phyloP scores from a whole-genome alignment of 2,797 vertebrate genomes.

The Neosilurus mollespiculum region DNA sequence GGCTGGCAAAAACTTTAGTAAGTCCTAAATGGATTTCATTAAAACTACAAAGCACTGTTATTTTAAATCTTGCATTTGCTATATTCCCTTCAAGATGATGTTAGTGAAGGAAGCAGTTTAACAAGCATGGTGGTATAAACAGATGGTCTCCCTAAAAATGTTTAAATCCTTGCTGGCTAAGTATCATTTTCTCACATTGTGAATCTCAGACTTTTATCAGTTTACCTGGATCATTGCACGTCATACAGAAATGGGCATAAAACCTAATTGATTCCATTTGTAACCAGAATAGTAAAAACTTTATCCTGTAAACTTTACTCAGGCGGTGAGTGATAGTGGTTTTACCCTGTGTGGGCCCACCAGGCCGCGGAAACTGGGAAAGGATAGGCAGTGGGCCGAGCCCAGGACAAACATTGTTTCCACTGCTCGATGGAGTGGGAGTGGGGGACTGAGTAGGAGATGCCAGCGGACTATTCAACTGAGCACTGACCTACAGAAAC shows the following conservation, averaged over 20 bases:
- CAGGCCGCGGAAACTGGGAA: slow-evolving; percentile 88
- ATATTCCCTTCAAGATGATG: neutral
- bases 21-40: neutral
- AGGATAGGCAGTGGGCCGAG: slow-evolving; percentile 91
- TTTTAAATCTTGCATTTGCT: neutral
- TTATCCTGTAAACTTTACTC: neutral
- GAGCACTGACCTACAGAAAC: slow-evolving; percentile 80
- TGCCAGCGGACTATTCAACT: slow-evolving; percentile 88
- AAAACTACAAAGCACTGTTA: neutral
- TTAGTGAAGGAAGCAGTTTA: neutral
- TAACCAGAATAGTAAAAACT: neutral
- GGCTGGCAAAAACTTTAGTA: neutral
- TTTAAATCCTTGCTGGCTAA: neutral
- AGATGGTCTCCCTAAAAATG: neutral
- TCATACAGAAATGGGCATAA: neutral
- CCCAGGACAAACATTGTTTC: slow-evolving; percentile 89
- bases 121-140: neutral
- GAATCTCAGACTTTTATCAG: neutral
- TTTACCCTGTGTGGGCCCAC: slow-evolving; percentile 90
- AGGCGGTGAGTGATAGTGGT: neutral
- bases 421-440: slow-evolving; percentile 88
- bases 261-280: neutral
- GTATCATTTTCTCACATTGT: neutral
- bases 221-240: neutral
- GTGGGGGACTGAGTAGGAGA: slow-evolving; percentile 95